Evolutionary conservation across 2,888 invertebrate genomes (phyloP).

Genomic region (Melolontha melolontha): DNA sequence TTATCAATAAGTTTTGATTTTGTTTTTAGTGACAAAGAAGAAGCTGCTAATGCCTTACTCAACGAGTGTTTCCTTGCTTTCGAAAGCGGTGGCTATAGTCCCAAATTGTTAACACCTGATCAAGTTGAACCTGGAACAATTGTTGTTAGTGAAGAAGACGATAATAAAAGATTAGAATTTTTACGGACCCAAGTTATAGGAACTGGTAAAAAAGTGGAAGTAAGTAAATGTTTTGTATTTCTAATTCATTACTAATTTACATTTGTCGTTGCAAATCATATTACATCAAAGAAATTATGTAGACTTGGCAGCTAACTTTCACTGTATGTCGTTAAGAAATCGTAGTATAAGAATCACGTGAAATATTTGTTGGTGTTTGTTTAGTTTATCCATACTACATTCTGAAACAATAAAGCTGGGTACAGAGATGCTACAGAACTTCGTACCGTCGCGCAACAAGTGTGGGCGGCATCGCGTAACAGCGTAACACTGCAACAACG

Average conservation of each 20-base stretch:
- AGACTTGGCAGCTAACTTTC: too few relatives aligned
- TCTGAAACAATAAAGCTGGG: too few relatives aligned
- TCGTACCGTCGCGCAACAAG: too few relatives aligned
- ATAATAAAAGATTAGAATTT: conserved; percentile 79
- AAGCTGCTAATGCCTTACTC: conserved; percentile 67
- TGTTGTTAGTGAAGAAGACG: conserved; percentile 81
- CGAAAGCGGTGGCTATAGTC: conserved; percentile 87
- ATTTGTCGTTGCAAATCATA: too few relatives aligned
- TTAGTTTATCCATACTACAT: too few relatives aligned
- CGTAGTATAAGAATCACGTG: too few relatives aligned
- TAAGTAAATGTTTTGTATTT: conserved; percentile 40
- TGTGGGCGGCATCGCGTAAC: too few relatives aligned
- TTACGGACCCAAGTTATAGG: conserved; percentile 77
- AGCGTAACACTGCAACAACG: too few relatives aligned
- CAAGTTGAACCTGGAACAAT: conserved; percentile 82
- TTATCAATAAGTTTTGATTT: background rate
- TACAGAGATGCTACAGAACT: too few relatives aligned
- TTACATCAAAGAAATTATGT: too few relatives aligned
- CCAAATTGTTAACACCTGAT: conserved; percentile 72
- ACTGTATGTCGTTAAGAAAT: too few relatives aligned
- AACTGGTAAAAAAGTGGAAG: conserved; percentile 71
- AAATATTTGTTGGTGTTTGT: too few relatives aligned
- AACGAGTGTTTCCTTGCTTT: conserved; percentile 77
- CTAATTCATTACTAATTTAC: conserved; percentile 3
- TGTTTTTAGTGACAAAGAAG: conserved; percentile 54